Percentiles rank a stretch among this genome's conserved stretches.
These are phyloP conservation scores for Lanius collurio DNA, from an alignment of 2,113 vertebrate genomes.

Conservation along the genomic window DNA sequence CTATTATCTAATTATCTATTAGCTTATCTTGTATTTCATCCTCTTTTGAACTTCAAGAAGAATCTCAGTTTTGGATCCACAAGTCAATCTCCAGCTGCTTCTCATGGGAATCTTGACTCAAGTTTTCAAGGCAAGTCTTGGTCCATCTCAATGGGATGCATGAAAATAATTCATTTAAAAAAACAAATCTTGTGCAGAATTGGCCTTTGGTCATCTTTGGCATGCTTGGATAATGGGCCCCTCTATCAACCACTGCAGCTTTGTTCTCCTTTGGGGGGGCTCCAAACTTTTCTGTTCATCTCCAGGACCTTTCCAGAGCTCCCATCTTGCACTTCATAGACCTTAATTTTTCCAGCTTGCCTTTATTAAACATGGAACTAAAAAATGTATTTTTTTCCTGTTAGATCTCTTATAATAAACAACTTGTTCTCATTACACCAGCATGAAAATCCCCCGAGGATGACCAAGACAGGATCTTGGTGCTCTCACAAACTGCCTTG, in stretches of 20 bases:
- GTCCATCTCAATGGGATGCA: not conserved
- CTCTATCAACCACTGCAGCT: not conserved
- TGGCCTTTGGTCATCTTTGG: not conserved
- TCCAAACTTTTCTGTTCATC: not conserved
- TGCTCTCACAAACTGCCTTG: not conserved
- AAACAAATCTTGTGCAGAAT: not conserved
- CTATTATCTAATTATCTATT: constrained; percentile 54
- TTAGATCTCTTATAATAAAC: not conserved
- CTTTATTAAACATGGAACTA: not conserved
- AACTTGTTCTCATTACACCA: not conserved
- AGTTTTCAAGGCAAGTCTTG: not conserved
- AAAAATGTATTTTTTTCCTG: not conserved
- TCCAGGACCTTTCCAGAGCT: not conserved
- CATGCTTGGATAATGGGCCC: not conserved
- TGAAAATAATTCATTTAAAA: not conserved
- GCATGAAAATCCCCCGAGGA: not conserved
- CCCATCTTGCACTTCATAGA: too few relatives aligned
- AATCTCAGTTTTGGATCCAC: not conserved
- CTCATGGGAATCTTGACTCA: not conserved
- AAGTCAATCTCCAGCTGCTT: not conserved
- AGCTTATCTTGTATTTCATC: constrained; percentile 44
- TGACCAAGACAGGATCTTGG: not conserved
- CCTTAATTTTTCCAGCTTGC: not conserved
- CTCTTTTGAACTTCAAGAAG: constrained; percentile 20
- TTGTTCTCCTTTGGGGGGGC: not conserved